phyloP scores from a whole-genome alignment of 2,113 vertebrate species.

The Lepidothrix coronata region DNA sequence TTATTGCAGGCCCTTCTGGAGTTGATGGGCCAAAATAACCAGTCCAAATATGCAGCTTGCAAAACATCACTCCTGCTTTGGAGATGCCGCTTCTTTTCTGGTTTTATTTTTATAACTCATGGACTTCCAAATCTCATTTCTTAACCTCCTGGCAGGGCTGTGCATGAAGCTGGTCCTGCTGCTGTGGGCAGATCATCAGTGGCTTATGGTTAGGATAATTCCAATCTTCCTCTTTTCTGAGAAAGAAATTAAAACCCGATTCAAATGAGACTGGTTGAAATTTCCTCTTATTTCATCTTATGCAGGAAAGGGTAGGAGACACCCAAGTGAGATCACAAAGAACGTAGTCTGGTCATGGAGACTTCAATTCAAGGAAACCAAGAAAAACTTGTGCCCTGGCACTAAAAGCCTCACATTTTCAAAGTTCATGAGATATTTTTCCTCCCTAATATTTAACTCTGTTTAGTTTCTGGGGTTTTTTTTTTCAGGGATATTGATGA shows the following conservation, averaged over 20 bases:
- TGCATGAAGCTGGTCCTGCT: neutral
- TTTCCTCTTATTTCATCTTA: neutral
- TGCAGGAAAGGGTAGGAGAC: neutral
- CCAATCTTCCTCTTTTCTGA: neutral
- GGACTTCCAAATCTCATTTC: neutral
- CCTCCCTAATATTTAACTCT: neutral
- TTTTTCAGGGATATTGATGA: neutral
- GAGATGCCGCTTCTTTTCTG: slow-evolving; percentile 34
- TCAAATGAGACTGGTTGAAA: neutral
- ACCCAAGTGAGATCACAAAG: neutral
- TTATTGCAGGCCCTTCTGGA: slow-evolving; percentile 38
- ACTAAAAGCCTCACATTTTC: neutral
- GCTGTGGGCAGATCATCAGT: neutral
- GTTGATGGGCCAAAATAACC: slow-evolving; percentile 65
- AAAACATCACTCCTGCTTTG: slow-evolving; percentile 54
- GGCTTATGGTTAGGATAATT: neutral
- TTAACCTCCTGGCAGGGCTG: slow-evolving; percentile 9
- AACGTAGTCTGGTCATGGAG: neutral
- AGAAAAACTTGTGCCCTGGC: neutral
- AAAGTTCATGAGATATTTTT: neutral
- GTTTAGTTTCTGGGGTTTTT: neutral
- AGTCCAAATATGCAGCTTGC: slow-evolving; percentile 56
- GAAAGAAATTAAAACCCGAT: slow-evolving; percentile 4
- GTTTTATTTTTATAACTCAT: slow-evolving; percentile 28
- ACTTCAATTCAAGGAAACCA: neutral